Conservation (phyloP, 1,140 invertebrate genomes). For the Papilio aristodemus region DNA sequence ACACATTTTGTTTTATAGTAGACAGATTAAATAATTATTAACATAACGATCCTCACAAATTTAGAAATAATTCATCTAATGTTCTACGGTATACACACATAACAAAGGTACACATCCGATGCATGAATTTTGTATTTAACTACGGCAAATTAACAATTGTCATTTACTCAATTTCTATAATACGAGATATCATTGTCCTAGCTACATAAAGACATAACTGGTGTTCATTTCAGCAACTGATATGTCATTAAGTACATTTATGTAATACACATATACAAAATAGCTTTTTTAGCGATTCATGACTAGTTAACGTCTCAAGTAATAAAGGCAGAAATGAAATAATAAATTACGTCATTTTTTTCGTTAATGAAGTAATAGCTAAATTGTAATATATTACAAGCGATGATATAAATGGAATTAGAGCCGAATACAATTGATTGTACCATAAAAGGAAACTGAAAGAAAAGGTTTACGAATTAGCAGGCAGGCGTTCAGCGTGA, state of each 20-base stretch:
- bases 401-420: constrained; percentile 18
- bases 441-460: constrained; percentile 48
- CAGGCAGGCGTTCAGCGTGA: constrained; percentile 70
- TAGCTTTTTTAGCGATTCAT: constrained; percentile 14
- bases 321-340: constrained; percentile 26
- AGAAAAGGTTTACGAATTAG: constrained; percentile 60
- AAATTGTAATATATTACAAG: constrained; percentile 30
- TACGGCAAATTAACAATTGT: not conserved
- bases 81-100: not conserved
- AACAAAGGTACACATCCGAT: not conserved
- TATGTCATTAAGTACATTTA: not conserved
- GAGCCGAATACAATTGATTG: constrained; percentile 36
- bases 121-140: constrained; percentile 1
- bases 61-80: not conserved
- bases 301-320: constrained; percentile 3
- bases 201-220: constrained; percentile 7
- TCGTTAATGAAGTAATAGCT: constrained; percentile 8
- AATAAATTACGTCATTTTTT: not conserved
- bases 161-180: not conserved
- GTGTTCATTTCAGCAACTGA: constrained; percentile 17
- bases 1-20: no score
- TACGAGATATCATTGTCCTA: constrained; percentile 4
- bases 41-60: no score
- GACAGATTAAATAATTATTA: no score
- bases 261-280: not conserved